A percentile compares a stretch with the other conserved stretches of the same genome.
Evolutionary conservation across 2,113 vertebrate species (phyloP).

Genomic region (Chunga burmeisteri): DNA sequence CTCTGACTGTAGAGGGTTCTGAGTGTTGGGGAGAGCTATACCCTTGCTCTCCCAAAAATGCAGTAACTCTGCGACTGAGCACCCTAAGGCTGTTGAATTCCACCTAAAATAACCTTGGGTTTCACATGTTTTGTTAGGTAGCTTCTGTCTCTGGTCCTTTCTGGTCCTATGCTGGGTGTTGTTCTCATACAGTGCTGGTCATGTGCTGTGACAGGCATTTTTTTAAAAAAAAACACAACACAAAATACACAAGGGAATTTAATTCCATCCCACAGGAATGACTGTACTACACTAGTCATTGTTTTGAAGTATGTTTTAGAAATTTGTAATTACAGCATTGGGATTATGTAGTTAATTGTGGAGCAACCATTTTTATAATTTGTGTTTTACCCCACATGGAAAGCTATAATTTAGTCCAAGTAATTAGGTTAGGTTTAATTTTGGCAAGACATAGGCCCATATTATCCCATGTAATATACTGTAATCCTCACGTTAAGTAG

Average conservation of each 20-base stretch:
- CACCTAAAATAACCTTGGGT: neutral
- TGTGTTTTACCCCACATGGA: slow-evolving; percentile 56
- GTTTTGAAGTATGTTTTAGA: slow-evolving; percentile 49
- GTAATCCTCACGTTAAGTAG: slow-evolving; percentile 42
- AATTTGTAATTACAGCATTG: slow-evolving; percentile 52
- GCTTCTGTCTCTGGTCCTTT: neutral
- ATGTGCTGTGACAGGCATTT: neutral
- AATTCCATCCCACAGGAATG: slow-evolving; percentile 32
- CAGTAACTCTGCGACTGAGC: neutral
- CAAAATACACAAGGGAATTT: neutral
- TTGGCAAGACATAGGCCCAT: slow-evolving; percentile 20
- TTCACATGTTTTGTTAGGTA: neutral
- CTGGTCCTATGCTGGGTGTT: neutral
- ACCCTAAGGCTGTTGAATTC: neutral
- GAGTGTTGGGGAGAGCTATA: neutral
- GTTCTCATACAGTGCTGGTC: neutral
- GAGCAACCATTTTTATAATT: slow-evolving; percentile 46
- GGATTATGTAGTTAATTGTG: slow-evolving; percentile 30
- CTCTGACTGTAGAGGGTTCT: neutral
- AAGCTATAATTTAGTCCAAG: slow-evolving; percentile 49
- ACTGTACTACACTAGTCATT: neutral
- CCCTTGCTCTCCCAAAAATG: neutral
- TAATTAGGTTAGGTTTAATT: slow-evolving; percentile 64
- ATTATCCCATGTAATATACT: slow-evolving; percentile 55
- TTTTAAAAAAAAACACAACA: neutral